These are phyloP conservation scores for Acyrthosiphon pisum DNA, from an alignment of 1,140 invertebrate genomes.

Conservation along the genomic window DNA sequence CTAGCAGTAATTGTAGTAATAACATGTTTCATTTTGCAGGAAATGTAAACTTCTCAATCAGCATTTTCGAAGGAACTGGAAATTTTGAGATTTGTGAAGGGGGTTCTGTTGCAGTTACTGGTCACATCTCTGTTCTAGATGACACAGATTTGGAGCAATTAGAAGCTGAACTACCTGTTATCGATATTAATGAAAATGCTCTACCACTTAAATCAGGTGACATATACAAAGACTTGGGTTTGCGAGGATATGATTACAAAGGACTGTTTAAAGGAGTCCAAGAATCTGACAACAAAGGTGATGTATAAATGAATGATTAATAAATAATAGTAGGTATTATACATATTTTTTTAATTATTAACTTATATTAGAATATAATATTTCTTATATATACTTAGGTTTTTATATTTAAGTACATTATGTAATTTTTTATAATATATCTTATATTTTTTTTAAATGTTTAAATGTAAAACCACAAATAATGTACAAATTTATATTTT, in stretches of 20 bases:
- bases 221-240: constrained; percentile 91
- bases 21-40: constrained; percentile 61
- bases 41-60: constrained; percentile 84
- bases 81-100: constrained; percentile 93
- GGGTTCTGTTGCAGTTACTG: constrained; percentile 81
- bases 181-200: constrained; percentile 63
- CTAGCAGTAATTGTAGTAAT: too few species aligned
- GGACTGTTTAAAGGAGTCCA: constrained; percentile 86
- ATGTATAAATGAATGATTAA: neutral
- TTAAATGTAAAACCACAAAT: too few species aligned
- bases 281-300: constrained; percentile 72
- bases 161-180: constrained; percentile 63
- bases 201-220: constrained; percentile 76
- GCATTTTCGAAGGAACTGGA: constrained; percentile 85
- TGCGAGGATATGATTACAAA: constrained; percentile 93
- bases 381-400: neutral
- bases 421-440: too few species aligned
- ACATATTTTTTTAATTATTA: neutral
- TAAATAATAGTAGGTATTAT: neutral
- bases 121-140: constrained; percentile 75
- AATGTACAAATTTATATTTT: too few species aligned
- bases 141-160: constrained; percentile 69
- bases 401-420: neutral
- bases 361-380: neutral
- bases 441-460: too few species aligned